phyloP scores from a whole-genome alignment of 2,797 vertebrate genomes.

The Sebastes kiyomatsui region DNA sequence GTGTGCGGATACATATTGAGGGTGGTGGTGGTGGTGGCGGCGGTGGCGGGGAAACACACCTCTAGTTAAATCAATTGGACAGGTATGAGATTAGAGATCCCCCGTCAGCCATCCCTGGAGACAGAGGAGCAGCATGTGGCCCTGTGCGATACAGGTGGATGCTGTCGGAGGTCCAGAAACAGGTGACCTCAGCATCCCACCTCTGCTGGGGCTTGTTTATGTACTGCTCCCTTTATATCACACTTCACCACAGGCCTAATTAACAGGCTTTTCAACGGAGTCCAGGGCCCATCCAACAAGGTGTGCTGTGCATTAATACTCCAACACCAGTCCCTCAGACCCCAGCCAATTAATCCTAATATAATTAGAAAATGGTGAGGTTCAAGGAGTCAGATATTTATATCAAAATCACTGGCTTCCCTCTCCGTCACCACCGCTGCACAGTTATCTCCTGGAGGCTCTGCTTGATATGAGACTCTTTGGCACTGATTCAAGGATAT shows the following conservation, averaged over 20 bases:
- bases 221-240: constrained; percentile 63
- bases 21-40: not conserved
- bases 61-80: constrained; percentile 65
- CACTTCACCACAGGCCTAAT: constrained; percentile 76
- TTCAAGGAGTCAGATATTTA: constrained; percentile 74
- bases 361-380: constrained; percentile 79
- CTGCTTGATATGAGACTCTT: constrained; percentile 49
- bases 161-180: constrained; percentile 49
- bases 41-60: constrained; percentile 16
- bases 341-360: constrained; percentile 83
- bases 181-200: constrained; percentile 45
- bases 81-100: constrained; percentile 62
- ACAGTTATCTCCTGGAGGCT: constrained; percentile 37
- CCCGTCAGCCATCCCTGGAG: constrained; percentile 24
- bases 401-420: constrained; percentile 63
- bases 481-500: constrained; percentile 68
- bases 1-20: constrained; percentile 24
- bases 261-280: constrained; percentile 68
- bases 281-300: constrained; percentile 54
- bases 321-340: constrained; percentile 71
- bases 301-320: constrained; percentile 59
- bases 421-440: constrained; percentile 13
- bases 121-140: constrained; percentile 52
- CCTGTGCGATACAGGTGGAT: constrained; percentile 47
- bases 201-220: constrained; percentile 62